Percentiles rank a stretch among this genome's conserved stretches.
These are phyloP conservation scores for Cepaea nemoralis DNA, from an alignment of 1,140 invertebrate species.

Conservation along the genomic window DNA sequence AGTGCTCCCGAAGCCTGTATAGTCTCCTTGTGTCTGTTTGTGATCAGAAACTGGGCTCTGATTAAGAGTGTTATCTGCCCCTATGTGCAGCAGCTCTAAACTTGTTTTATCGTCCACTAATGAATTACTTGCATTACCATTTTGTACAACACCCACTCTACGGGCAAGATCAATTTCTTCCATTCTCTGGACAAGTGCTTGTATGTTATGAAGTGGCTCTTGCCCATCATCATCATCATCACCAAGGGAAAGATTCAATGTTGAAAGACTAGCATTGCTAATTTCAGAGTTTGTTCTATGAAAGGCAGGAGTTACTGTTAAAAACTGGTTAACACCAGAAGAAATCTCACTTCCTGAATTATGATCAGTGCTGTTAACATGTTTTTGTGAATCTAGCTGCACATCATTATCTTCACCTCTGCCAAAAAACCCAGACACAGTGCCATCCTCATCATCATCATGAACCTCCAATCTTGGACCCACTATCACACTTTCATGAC, in stretches of 20 bases:
- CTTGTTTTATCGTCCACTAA: background rate
- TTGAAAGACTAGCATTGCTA: conserved; percentile 56
- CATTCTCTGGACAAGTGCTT: conserved; percentile 15
- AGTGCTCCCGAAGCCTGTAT: conserved; percentile 11
- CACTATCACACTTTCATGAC: background rate
- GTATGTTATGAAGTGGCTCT: conserved; percentile 16
- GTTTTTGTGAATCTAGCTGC: background rate
- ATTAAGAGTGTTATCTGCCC: background rate
- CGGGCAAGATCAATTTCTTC: background rate
- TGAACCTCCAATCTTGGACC: background rate
- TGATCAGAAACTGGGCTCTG: background rate
- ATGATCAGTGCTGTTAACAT: background rate
- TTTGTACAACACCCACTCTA: background rate
- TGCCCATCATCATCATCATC: conserved; percentile 42
- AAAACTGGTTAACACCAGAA: background rate
- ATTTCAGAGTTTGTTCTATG: conserved; percentile 49
- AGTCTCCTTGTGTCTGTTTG: background rate
- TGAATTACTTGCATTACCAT: background rate
- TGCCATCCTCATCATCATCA: conserved; percentile 38
- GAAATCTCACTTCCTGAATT: background rate
- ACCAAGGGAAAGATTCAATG: conserved; percentile 39
- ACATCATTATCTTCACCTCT: conserved; percentile 36
- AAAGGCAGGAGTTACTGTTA: conserved; percentile 19
- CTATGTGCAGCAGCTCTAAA: background rate
- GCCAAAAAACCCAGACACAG: conserved; percentile 43